phyloP scores from a whole-genome alignment of 1,140 invertebrate species.

The Atta cephalotes region DNA sequence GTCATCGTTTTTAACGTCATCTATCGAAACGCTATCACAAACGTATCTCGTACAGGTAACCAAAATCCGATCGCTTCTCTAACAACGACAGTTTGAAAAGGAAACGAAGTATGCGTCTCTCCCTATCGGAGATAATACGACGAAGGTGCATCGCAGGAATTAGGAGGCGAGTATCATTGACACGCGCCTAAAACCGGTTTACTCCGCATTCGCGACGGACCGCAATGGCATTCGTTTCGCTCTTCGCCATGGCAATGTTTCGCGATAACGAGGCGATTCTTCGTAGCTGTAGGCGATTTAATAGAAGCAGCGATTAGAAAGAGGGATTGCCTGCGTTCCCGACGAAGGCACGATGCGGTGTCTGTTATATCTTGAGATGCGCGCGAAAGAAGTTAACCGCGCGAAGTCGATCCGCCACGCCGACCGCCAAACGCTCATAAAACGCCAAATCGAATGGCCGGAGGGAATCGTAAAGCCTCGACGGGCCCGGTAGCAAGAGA shows the following conservation, averaged over 20 bases:
- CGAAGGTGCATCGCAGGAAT: conserved; percentile 3
- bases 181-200: conserved; percentile 52
- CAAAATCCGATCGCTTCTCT: not conserved
- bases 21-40: conserved; percentile 9
- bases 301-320: conserved; percentile 2
- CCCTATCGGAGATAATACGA: not conserved
- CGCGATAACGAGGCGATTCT: conserved; percentile 45
- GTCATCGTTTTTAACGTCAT: not conserved
- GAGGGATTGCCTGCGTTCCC: conserved; percentile 19
- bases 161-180: conserved; percentile 21
- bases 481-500: conserved; percentile 48
- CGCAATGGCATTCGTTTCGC: not conserved
- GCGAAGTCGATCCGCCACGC: conserved; percentile 12
- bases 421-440: conserved; percentile 55
- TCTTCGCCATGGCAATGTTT: not conserved
- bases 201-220: not conserved
- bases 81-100: not conserved
- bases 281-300: not conserved
- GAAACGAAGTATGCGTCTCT: not conserved
- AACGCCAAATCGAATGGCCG: conserved; percentile 57
- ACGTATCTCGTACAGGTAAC: not conserved
- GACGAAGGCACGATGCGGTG: not conserved
- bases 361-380: not conserved
- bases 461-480: conserved; percentile 41
- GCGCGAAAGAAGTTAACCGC: not conserved